Base-by-base conservation (phyloP, 2,113 vertebrate genomes). In the Poeciliopsis occidentalis region DNA sequence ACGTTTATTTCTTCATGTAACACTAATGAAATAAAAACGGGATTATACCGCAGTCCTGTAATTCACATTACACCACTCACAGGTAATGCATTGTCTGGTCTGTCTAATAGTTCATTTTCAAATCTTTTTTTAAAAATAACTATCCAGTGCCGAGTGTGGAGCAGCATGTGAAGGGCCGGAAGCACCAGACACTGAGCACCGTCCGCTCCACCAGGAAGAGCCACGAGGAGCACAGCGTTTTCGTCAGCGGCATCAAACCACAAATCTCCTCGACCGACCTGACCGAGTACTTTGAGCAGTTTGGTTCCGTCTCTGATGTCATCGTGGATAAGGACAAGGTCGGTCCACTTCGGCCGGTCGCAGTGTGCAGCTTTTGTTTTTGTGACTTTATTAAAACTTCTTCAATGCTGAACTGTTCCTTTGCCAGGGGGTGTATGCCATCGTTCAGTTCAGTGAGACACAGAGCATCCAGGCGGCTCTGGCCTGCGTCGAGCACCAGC, bases 251-350 rank as follows among this genome's bases (percentile, higher is more conserved):
- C 37, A 95, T 98, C 86, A 92, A 92, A 15, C 92, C 94, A 0
- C 89, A 93, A 37, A 92, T 94, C 0, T 93, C 95, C 41, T 93
- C 93, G n/a, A 51, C 84, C 0, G 94, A 96, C 64, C 71, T 98
- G 1, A 74, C 80, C 0, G 91, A 95, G 12, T 95, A 98, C 81
- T 98, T 98, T 74, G 77, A 94, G 71, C 78, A 91, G 64, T 98
- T 96, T 60, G 96, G 96, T 2, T 70, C 92, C 0, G 94, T 98
- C 57, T 57, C 88, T 15, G 94, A 95, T 4, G 91, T 98, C 3
- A 95, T 98, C 84, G 94, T 97, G 95, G 97, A 98, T 75, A 98
- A 98, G 87, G 95, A 97, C 67, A 95, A 95, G 95, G 97, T 98
- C 73, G 75, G 89, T 26, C 29, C 12, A 12, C 17, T n/a, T 8